Percentiles rank a stretch among this genome's conserved stretches.
These are phyloP conservation scores for Ceyx cyanopectus DNA, from an alignment of 2,113 vertebrate genomes.

Conservation along the genomic window DNA sequence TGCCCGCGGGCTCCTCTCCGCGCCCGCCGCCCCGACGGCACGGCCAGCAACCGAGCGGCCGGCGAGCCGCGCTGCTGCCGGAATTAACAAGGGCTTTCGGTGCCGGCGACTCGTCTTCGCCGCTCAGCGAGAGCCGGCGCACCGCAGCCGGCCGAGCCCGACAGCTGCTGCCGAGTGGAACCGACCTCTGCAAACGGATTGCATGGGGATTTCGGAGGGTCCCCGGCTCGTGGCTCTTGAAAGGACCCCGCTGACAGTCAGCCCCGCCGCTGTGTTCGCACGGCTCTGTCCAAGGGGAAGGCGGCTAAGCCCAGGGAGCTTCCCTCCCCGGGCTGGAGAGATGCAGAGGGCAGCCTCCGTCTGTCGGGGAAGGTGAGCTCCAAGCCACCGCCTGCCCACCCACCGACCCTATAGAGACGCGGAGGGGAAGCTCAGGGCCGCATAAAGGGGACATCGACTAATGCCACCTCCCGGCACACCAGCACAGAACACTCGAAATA, in stretches of 20 bases:
- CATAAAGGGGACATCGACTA: neutral
- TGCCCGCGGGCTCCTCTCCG: neutral
- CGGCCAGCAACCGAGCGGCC: neutral
- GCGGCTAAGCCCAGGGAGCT: neutral
- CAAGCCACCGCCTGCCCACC: neutral
- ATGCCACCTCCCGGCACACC: neutral
- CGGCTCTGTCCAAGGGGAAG: neutral
- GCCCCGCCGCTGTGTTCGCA: neutral
- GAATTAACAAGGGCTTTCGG: accelerated
- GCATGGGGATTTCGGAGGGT: neutral
- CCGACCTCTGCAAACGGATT: neutral
- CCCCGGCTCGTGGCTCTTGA: neutral
- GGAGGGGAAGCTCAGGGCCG: neutral
- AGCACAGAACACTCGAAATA: neutral
- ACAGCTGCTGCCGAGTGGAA: neutral
- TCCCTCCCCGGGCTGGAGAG: accelerated
- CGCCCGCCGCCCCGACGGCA: neutral
- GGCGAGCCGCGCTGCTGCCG: neutral
- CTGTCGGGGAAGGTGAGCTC: neutral
- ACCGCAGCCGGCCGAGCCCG: neutral
- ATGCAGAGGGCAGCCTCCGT: too few species aligned
- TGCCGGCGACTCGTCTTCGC: neutral
- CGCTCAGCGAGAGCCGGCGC: neutral
- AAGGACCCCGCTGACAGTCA: neutral
- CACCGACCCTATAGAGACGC: neutral